Percentiles rank a stretch among this genome's conserved stretches.
Evolutionary conservation across 2,113 vertebrate genomes (phyloP).

Genomic region (western clawed frog (Xenopus tropicalis)): UCB_Xtro_10.0 CM004444.2:121943001-121943500

Average conservation of each 20-base stretch:
- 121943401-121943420: constrained; percentile 60
- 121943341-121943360: constrained; percentile 56
- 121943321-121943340: constrained; percentile 61
- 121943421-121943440: constrained; percentile 56
- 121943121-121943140: too few species aligned
- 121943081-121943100: too few species aligned
- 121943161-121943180: too few species aligned
- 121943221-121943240: too few species aligned
- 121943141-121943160: too few species aligned
- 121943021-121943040: too few species aligned
- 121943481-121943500: constrained; percentile 56
- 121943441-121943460: constrained; percentile 52
- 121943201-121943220: too few species aligned
- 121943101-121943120: too few species aligned
- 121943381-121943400: constrained; percentile 61
- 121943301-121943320: constrained; percentile 52
- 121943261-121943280: constrained; percentile 58
- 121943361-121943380: constrained; percentile 62
- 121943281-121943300: constrained; percentile 53
- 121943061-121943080: too few species aligned
- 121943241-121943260: neutral
- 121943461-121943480: constrained; percentile 56
- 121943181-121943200: too few species aligned
- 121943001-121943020: too few species aligned
- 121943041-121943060: too few species aligned